Evolutionary conservation across 2,797 vertebrate species (phyloP).

Genomic region (Momotus momota): DNA sequence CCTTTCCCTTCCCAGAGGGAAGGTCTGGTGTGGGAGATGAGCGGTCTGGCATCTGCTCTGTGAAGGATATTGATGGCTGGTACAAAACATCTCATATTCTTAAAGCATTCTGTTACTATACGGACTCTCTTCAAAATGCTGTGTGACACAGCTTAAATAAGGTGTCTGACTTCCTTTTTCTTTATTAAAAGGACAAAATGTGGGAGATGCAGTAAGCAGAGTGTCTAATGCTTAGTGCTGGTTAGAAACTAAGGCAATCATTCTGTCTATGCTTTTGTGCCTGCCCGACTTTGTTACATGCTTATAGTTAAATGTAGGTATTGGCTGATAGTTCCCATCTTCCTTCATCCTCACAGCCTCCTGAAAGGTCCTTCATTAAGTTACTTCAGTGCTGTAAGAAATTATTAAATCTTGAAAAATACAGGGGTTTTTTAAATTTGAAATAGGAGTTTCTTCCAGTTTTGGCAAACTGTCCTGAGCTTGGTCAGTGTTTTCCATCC

Average conservation of each 20-base stretch:
- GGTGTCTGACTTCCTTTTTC: neutral
- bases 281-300: neutral
- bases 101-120: neutral
- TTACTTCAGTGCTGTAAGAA: neutral
- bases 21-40: neutral
- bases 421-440: neutral
- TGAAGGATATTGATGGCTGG: neutral
- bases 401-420: neutral
- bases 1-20: neutral
- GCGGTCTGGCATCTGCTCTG: neutral
- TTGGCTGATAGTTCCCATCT: neutral
- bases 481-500: accelerated
- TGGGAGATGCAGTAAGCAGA: neutral
- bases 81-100: neutral
- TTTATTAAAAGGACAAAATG: neutral
- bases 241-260: neutral
- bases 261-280: neutral
- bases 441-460: neutral
- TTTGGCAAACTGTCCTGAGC: neutral
- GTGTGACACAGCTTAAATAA: neutral
- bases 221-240: neutral
- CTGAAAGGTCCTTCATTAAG: neutral
- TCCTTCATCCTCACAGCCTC: neutral
- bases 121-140: neutral
- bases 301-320: neutral